Conservation (phyloP, 2,113 vertebrate species). For the Platanista minor region DNA sequence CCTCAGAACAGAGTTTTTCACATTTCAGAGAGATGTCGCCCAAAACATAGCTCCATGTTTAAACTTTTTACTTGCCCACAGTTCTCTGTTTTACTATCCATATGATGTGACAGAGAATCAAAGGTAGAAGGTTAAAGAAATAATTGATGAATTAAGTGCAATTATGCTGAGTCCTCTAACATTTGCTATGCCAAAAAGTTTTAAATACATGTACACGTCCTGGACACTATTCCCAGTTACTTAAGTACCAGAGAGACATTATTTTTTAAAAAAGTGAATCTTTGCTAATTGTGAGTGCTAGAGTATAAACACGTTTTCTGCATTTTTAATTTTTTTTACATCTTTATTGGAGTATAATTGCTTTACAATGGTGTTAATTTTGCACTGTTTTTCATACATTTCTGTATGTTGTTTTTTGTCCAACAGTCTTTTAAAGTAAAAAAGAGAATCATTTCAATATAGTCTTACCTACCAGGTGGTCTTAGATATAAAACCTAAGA, state of each 20-base stretch:
- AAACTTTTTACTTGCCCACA: not conserved
- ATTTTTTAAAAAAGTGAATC: not conserved
- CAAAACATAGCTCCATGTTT: not conserved
- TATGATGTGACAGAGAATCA: not conserved
- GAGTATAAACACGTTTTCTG: not conserved
- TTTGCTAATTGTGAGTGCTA: not conserved
- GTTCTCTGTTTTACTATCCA: not conserved
- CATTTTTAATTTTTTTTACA: no score
- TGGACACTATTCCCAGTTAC: not conserved
- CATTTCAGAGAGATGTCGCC: not conserved
- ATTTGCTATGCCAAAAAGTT: not conserved
- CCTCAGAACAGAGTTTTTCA: not conserved
- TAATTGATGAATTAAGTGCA: not conserved
- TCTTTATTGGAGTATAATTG: no score
- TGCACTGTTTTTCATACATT: constrained; percentile 17
- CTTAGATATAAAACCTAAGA: not conserved
- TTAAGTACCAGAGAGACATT: not conserved
- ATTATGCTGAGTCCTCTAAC: not conserved
- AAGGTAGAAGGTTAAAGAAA: constrained; percentile 1
- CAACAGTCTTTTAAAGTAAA: not conserved
- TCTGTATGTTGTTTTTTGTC: not conserved
- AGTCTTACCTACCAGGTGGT: not conserved
- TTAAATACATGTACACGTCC: not conserved
- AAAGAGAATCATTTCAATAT: not conserved
- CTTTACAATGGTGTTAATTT: no score